These are phyloP conservation scores for Gymnothorax javanicus DNA, from an alignment of 2,797 vertebrate genomes.

Conservation along the genomic window DNA sequence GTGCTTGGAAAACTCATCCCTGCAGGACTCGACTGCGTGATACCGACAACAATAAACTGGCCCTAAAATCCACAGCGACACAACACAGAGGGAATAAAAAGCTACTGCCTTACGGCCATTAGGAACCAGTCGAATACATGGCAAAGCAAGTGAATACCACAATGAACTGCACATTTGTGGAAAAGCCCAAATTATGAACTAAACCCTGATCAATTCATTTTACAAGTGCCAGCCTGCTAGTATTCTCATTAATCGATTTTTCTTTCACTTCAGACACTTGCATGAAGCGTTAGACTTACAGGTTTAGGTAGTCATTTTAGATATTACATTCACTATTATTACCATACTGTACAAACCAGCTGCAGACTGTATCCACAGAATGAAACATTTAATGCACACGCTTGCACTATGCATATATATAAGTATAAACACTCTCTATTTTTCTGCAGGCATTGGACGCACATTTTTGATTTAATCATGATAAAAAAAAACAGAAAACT, in stretches of 20 bases:
- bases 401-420: neutral
- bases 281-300: neutral
- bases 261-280: neutral
- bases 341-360: neutral
- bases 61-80: constrained; percentile 69
- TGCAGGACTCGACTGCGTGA: constrained; percentile 70
- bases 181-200: neutral
- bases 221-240: neutral
- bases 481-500: constrained; percentile 61
- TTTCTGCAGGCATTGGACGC: constrained; percentile 11
- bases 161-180: constrained; percentile 42
- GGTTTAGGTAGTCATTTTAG: neutral
- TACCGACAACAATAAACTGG: constrained; percentile 76
- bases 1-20: constrained; percentile 74
- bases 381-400: neutral
- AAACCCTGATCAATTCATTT: neutral
- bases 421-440: constrained; percentile 2
- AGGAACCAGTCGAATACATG: constrained; percentile 45
- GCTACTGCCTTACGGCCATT: constrained; percentile 47
- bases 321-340: neutral
- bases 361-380: constrained; percentile 13
- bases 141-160: constrained; percentile 56
- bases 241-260: neutral
- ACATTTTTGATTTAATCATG: constrained; percentile 46
- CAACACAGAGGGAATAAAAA: constrained; percentile 52